Evolutionary conservation across 2,888 invertebrate genomes (phyloP).

Genomic region (Crocallis elinguaria): DNA sequence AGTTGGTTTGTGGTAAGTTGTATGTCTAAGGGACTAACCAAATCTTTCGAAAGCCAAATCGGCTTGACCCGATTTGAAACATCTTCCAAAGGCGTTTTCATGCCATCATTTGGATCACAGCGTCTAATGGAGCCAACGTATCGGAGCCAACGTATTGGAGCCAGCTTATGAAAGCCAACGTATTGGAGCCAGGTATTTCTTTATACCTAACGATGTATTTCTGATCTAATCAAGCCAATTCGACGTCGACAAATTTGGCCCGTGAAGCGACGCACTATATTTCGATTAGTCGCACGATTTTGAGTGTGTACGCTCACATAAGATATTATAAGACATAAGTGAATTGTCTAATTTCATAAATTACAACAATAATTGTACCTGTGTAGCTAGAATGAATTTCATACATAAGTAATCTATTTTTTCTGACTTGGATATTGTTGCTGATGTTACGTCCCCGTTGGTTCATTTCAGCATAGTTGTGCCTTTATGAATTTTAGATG

Average conservation of each 20-base stretch:
- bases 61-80: not conserved
- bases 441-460: constrained; percentile 41
- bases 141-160: no score
- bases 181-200: no score
- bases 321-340: constrained; percentile 70
- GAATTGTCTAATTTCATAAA: constrained; percentile 67
- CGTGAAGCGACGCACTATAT: constrained; percentile 26
- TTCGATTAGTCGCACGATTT: constrained; percentile 32
- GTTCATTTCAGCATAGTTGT: constrained; percentile 24
- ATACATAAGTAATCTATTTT: constrained; percentile 53
- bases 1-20: constrained; percentile 67
- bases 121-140: no score
- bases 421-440: constrained; percentile 72
- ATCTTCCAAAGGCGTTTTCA: not conserved
- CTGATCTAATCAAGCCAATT: not conserved
- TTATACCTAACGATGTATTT: not conserved
- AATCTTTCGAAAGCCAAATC: not conserved
- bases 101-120: no score
- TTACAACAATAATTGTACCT: constrained; percentile 66
- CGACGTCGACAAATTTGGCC: not conserved
- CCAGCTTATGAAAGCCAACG: no score
- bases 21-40: constrained; percentile 32
- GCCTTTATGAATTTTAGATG: constrained; percentile 28
- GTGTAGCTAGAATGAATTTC: constrained; percentile 83
- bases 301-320: constrained; percentile 54